Base-by-base conservation (phyloP, 2,888 invertebrate genomes). In the Phorcus lineatus region DNA sequence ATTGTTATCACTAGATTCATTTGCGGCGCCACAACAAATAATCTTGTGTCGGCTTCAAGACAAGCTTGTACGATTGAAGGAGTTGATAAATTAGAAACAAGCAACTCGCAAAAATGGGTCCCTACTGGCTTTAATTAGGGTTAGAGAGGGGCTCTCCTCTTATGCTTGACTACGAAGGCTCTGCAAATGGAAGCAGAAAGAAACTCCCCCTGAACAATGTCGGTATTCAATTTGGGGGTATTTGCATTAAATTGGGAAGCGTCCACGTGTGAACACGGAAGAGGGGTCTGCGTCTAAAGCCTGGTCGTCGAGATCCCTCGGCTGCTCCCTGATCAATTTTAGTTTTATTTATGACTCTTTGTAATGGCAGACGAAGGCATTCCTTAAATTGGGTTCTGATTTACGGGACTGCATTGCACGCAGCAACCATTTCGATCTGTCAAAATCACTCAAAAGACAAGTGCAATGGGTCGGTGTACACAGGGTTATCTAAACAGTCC, bases 371-470 rank as follows among this genome's bases (percentile, higher is more conserved):
- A 62, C 28, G 47, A 47, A 62, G 62, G 62, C 62, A n/a, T 16
- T 62, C 62, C 28, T 24, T 24, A 24, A 62, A 62, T 62, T 62
- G 62, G 28, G 28, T 62, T 62, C 62, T 62, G 62, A 62, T 62
- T 62, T 62, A 62, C 28, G 62, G 17, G 62, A 31, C 11, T 62
- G 24, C 16, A 62, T 28, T 62, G 62, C 22, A 24, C 22, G 62
- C 24, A 62, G 24, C 16, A 28, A 62, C 28, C 62, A 62, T 62
- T 62, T 62, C 62, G 62, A 62, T 62, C 62, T 62, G 62, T 62
- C 62, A 62, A 62, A 62, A 62, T 62, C 62, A 62, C 16, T 62
- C 62, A 62, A 62, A 62, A 62, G 62, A 62, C 24, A 31, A 62
- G 28, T 62, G 24, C 22, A 28, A 2, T 28, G 28, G 13, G 3